Evolutionary conservation across 1,140 invertebrate genomes (phyloP), one percentile per base, ranked within the genome.

Genomic region (Drosophila yakuba): DNA sequence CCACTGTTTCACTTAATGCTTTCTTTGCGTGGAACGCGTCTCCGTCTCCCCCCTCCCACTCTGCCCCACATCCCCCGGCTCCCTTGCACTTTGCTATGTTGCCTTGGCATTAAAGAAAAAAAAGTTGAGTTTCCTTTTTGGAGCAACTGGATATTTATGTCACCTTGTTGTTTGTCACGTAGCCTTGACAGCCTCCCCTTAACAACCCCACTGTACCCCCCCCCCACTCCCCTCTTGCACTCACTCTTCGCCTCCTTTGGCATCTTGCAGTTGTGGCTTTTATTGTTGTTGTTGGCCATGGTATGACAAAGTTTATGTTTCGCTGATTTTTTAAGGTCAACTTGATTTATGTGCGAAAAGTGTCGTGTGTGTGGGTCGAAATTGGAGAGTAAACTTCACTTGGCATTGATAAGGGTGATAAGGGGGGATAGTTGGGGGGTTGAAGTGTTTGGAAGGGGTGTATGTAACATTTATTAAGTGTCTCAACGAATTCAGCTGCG

Each of bases 111-210:
- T 60, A 66, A 47, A 62, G 15, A 20, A 47, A 66, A 38, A 66
- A 68, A 78, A 74, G 60, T 84, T 63, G 47, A 69, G 73, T 85
- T 85, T 80, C 83, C 83, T 88, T 88, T 86, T 77, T 79, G 58
- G 67, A 71, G 74, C 74, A 88, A 83, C 78, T 82, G 83, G 71
- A 88, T 86, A 86, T 88, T 86, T 88, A 88, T 86, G 83, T 86
- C 83, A 86, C 83, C 83, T 82, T 88, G 71, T 81, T 86, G 67
- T 78, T 78, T 75, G 60, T 75, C 73, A 75, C 73, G 71, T 75
- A 75, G 73, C 73, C 73, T 75, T 75, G 73, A 75, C 73, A 66
- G 57, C 67, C 67, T 48, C 63, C 28, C 39, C 20, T 25, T n/a
- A 4, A 14, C n/a, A 48, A 20, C 39, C 20, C 11, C 15, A 44